Base-by-base conservation (phyloP, 2,113 vertebrate genomes). In the Pogona vitticeps region DNA sequence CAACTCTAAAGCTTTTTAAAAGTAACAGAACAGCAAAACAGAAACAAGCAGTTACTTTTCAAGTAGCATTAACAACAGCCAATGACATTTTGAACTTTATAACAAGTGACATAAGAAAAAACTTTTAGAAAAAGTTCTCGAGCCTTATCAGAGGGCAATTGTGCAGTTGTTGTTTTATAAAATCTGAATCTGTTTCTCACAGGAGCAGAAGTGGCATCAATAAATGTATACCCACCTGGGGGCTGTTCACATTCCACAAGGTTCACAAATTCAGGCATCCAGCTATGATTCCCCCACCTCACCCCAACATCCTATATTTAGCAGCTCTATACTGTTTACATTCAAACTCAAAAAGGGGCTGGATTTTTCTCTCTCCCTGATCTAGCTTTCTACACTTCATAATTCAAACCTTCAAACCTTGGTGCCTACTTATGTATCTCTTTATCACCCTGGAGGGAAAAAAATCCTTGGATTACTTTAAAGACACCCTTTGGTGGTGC, bases 351-450 rank as follows among this genome's bases (percentile, higher is more conserved):
- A 46, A 68, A 46, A 72, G 92, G 81, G 90, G 92, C 93, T 90
- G 92, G 89, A 36, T 87, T 96, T 94, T 68, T 91, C 79, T 93
- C 46, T 6, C 46, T 6, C 46, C 46, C 46, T 10, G 90, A 80
- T n/a, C 90, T 92, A 84, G 92, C 92, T 96, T 96, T 96, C 96
- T 93, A 92, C 95, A 96, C 94, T 96, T 96, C 96, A 96, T 96
- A 96, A 96, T 90, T 96, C 94, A 96, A 89, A 82, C 84, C 90
- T 59, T 84, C 92, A 89, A 95, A 92, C 87, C 89, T 84, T 88
- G 85, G 15, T 56, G 83, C 85, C 88, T 89, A 70, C 89, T 91
- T 90, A 92, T 0, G 14, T 93, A 91, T 91, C 91, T 94, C 94
- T 33, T 75, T 96, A 96, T 96, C 95, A 94, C 94, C 92, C 78